Conservation (phyloP, 2,888 invertebrate species). For the Drosophila algonquin region DNA sequence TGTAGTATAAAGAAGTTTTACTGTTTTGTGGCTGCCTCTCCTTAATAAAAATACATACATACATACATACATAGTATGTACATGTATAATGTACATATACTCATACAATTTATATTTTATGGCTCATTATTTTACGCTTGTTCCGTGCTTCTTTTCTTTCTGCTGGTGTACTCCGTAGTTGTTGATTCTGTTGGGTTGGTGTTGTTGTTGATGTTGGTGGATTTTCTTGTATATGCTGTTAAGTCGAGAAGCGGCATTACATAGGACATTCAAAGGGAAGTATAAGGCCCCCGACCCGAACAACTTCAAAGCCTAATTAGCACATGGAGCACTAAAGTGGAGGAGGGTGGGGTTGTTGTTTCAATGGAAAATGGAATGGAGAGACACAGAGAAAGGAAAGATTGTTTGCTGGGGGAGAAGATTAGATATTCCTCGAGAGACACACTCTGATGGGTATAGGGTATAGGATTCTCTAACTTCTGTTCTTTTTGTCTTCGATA, state of each 20-base stretch:
- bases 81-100: too few relatives aligned
- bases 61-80: too few relatives aligned
- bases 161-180: not conserved
- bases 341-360: too few relatives aligned
- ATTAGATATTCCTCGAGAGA: not conserved
- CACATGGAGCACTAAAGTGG: not conserved
- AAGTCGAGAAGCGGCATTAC: constrained; percentile 23
- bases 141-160: not conserved
- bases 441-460: not conserved
- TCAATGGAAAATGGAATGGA: too few relatives aligned
- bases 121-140: constrained; percentile 12
- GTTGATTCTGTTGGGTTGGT: constrained; percentile 17
- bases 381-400: too few relatives aligned
- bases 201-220: not conserved
- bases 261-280: constrained; percentile 47
- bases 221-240: constrained; percentile 4
- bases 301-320: constrained; percentile 45
- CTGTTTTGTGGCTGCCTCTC: not conserved
- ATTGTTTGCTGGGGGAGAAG: not conserved
- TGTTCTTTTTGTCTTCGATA: too few relatives aligned
- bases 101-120: constrained; percentile 17
- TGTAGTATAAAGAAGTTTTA: constrained; percentile 42
- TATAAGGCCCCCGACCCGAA: not conserved
- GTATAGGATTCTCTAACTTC: not conserved
- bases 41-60: too few relatives aligned